Conservation (phyloP, 2,113 vertebrate genomes). For the Dasyprocta punctata region DNA sequence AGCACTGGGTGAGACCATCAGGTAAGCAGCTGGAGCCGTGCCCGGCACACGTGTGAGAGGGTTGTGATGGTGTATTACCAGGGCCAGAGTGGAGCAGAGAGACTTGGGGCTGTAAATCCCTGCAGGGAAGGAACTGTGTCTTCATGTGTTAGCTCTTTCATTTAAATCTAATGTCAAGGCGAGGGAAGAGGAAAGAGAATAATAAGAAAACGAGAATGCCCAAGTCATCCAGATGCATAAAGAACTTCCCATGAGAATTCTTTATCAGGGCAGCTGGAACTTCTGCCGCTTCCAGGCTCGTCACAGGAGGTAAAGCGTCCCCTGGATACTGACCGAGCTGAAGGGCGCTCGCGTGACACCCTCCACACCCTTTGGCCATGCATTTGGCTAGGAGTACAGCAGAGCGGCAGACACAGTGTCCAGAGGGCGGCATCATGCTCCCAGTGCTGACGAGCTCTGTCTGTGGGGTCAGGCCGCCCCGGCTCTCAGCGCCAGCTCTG, state of each 20-base stretch:
- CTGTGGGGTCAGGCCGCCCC: background rate
- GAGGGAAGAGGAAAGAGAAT: constrained; percentile 1
- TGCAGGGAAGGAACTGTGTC: background rate
- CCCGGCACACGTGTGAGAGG: background rate
- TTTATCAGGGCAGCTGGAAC: background rate
- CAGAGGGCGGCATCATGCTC: fast-evolving
- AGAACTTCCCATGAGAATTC: background rate
- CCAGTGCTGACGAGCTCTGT: no score
- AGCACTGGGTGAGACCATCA: background rate
- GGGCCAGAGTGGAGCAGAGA: background rate
- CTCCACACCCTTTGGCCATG: fast-evolving
- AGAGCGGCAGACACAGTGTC: background rate
- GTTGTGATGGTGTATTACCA: background rate
- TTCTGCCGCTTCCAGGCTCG: background rate
- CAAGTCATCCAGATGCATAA: background rate
- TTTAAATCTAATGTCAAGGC: background rate
- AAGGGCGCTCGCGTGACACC: fast-evolving
- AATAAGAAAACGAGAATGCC: background rate
- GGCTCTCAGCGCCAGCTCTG: background rate
- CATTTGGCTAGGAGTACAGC: background rate
- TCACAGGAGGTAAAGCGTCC: fast-evolving
- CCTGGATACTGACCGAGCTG: background rate
- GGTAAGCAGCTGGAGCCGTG: background rate
- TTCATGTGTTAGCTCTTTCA: background rate
- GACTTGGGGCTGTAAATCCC: background rate